Base-by-base conservation (phyloP, 2,888 invertebrate genomes). In the Hydriomena furcata region DNA sequence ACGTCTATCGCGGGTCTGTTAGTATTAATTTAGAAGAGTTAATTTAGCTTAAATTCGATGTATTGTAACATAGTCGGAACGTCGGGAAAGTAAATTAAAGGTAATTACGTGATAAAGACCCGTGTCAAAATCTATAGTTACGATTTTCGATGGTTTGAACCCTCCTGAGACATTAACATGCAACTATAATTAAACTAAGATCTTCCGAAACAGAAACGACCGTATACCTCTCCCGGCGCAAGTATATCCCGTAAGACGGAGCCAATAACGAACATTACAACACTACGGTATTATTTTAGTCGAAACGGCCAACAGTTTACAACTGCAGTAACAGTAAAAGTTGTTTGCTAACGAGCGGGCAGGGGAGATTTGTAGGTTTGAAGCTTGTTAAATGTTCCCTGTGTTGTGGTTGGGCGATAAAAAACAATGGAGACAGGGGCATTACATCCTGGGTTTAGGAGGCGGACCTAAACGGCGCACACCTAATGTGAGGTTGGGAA, bases 261-360 rank as follows among this genome's bases (percentile, higher is more conserved):
- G 5, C 27, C 41, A 52, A 52, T 55, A 55, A 38, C 35, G 35
- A 31, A 13, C 37, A 47, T 34, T 31, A 46, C 31, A 25, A 36
- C 48, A 50, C 54, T 32, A 50, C 47, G 45, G 66, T 68, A 72
- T 70, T 74, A 71, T 79, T 76, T 75, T 70, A 71, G 66, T 65
- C 64, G 64, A 60, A 61, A 60, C 62, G 69, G 64, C 71, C 60
- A 75, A 70, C 73, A 76, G 73, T 79, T 79, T 61, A 69, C 71
- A 73, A 76, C 76, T 74, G 76, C 75, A 79, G 74, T 77, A 72
- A 77, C 73, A 70, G 73, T 73, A 72, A 81, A 81, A 79, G 74
- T 78, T 74, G 55, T 61, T 60, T 65, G 66, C 64, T 74, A 81
- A 81, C 77, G 79, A 73, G 75, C 71, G 66, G 58, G 60, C 63